Percentiles rank a stretch among this genome's conserved stretches.
Evolutionary conservation across 2,888 invertebrate genomes (phyloP).

Genomic region (Cylindroiulus punctatus): DNA sequence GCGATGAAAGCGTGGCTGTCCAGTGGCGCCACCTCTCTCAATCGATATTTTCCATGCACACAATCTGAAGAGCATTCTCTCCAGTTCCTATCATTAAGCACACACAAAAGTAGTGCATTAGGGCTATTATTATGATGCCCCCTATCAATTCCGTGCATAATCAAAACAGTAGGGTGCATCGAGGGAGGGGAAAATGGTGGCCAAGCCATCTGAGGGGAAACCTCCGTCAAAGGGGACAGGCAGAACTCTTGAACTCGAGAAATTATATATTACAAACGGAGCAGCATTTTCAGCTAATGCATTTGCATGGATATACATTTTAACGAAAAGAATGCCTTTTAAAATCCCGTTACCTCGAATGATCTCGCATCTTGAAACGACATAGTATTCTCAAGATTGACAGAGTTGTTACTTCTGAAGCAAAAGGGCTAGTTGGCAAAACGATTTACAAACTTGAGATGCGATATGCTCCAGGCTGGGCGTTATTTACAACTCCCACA

Average conservation of each 20-base stretch:
- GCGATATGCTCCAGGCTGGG: too few relatives aligned
- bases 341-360: too few relatives aligned
- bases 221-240: background rate
- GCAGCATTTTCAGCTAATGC: background rate
- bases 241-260: background rate
- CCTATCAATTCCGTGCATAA: slow-evolving; percentile 36
- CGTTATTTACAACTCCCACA: too few relatives aligned
- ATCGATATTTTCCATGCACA: background rate
- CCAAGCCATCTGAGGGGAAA: background rate
- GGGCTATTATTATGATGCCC: slow-evolving; percentile 10
- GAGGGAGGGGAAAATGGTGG: background rate
- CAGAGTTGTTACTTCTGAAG: too few relatives aligned
- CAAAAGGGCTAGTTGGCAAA: too few relatives aligned
- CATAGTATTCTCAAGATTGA: too few relatives aligned
- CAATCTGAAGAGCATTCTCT: slow-evolving; percentile 36
- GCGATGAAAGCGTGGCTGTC: background rate
- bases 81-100: slow-evolving; percentile 45
- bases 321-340: too few relatives aligned
- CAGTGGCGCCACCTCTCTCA: background rate
- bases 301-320: too few relatives aligned
- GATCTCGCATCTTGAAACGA: too few relatives aligned
- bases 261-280: background rate
- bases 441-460: too few relatives aligned
- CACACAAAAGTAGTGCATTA: slow-evolving; percentile 43
- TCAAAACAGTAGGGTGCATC: background rate